Percentiles rank a stretch among this genome's conserved stretches.
These are phyloP conservation scores for Meiosimyza platycephala DNA, from an alignment of 2,888 invertebrate genomes.

Conservation along the genomic window DNA sequence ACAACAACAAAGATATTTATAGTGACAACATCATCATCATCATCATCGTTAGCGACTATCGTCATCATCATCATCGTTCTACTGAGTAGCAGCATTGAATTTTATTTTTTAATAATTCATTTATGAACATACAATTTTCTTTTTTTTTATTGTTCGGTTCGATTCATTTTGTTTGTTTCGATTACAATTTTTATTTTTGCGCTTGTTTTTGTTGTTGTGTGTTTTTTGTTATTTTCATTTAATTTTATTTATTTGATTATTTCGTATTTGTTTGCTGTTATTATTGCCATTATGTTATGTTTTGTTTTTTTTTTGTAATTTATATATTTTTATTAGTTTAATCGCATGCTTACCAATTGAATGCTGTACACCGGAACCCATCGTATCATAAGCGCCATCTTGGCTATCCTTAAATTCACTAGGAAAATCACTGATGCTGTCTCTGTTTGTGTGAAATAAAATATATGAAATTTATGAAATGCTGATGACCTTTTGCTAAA, in stretches of 20 bases:
- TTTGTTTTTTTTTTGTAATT: conserved; percentile 25
- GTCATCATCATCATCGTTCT: conserved; percentile 9
- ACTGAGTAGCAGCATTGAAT: no score
- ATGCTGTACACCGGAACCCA: conserved; percentile 69
- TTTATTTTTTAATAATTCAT: conserved; percentile 12
- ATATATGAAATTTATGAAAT: no score
- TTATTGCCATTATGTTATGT: not conserved
- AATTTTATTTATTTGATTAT: conserved; percentile 34
- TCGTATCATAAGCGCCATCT: conserved; percentile 71
- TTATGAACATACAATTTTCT: conserved; percentile 25
- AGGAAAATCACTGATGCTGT: conserved; percentile 80
- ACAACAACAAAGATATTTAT: not conserved
- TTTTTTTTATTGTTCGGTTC: conserved; percentile 48
- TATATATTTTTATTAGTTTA: conserved; percentile 11
- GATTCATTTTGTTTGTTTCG: conserved; percentile 51
- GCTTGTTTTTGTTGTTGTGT: conserved; percentile 43
- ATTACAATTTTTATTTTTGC: conserved; percentile 48
- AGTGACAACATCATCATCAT: no score
- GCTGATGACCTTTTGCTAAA: no score
- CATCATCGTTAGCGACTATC: conserved; percentile 9
- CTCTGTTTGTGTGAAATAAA: conserved; percentile 61
- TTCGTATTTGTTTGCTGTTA: not conserved
- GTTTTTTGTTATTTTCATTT: conserved; percentile 31
- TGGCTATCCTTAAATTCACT: conserved; percentile 73
- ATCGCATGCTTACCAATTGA: conserved; percentile 71